These are phyloP conservation scores for Piscicola geometra DNA, from an alignment of 2,888 invertebrate genomes.

Conservation along the genomic window DNA sequence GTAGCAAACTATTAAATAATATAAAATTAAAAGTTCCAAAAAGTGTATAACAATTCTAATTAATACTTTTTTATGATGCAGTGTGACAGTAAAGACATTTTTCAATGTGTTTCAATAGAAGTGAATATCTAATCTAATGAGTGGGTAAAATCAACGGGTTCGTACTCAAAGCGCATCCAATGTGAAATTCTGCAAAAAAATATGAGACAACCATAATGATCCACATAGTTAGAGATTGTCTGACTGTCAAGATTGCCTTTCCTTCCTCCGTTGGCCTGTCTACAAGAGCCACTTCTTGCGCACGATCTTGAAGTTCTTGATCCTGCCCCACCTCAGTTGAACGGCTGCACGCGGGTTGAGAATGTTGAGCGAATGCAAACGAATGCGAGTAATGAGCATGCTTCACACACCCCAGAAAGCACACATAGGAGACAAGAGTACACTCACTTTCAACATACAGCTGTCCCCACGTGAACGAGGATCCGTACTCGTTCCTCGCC, in stretches of 20 bases:
- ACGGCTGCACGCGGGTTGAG: slow-evolving; percentile 28
- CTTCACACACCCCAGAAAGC: not conserved
- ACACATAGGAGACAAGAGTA: no score
- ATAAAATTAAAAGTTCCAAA: no score
- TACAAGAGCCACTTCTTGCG: slow-evolving; percentile 29
- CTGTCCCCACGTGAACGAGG: slow-evolving; percentile 74
- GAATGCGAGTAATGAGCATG: slow-evolving; percentile 1
- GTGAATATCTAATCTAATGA: no score
- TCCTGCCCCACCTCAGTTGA: slow-evolving; percentile 30
- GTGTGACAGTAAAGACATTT: no score
- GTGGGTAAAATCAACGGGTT: slow-evolving; percentile 10
- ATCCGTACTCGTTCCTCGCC: slow-evolving; percentile 77
- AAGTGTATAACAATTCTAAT: no score
- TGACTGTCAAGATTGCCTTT: no score
- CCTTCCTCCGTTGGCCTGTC: not conserved
- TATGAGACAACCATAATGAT: no score
- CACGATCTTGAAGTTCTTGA: slow-evolving; percentile 33
- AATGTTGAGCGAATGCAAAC: not conserved
- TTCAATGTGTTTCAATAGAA: no score
- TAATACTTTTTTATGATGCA: no score
- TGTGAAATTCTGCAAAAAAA: no score
- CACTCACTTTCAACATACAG: slow-evolving; percentile 63
- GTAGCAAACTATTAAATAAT: no score
- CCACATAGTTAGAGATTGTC: no score
- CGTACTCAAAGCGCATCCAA: not conserved